Base-by-base conservation (phyloP, 2,888 invertebrate genomes). In the Caenorhabditis wallacei region DNA sequence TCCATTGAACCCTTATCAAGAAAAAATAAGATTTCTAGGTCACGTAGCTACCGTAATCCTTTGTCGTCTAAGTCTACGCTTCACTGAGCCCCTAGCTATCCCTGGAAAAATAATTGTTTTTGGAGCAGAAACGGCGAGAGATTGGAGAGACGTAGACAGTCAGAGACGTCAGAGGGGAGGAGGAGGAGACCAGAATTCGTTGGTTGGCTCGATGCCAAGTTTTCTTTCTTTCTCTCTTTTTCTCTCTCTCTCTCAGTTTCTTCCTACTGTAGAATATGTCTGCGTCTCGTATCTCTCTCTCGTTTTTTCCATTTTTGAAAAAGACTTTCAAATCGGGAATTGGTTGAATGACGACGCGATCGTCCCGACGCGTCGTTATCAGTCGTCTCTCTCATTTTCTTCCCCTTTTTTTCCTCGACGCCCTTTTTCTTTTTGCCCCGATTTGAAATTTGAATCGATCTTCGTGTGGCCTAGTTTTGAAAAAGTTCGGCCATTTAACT, bases 161-260 rank as follows among this genome's bases (percentile, higher is more conserved):
- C 4, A 30, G 30, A 30, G 30, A n/a, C n/a, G n/a, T n/a, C n/a
- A n/a, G n/a, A n/a, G n/a, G 16, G 30, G 13, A 30, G 30, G 8
- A 30, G 30, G 30, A 30, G 30, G 30, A 30, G 46, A 48, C 13
- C 11, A 48, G 46, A 48, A 48, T 48, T 48, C 46, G 46, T 48
- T 48, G 46, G 46, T 69, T 78, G 78, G 78, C 78, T 54, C 78
- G 54, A 69, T 78, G 78, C 78, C 78, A 78, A 78, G 69, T 69
- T 43, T 46, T 40, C 56, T 35, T 71, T 63, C 22, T 46, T 54
- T 26, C 30, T 63, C 16, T 48, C 64, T 83, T 76, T 68, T 76
- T 64, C 35, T 35, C 16, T 51, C n/a, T 57, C 18, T 40, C 24
- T 24, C 22, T 26, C 35, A 43, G 20, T 43, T 48, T n/a, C n/a